A percentile compares a stretch with the other conserved stretches of the same genome.
Conservation (phyloP, 2,888 invertebrate species). For the Sepiola atlantica region DNA sequence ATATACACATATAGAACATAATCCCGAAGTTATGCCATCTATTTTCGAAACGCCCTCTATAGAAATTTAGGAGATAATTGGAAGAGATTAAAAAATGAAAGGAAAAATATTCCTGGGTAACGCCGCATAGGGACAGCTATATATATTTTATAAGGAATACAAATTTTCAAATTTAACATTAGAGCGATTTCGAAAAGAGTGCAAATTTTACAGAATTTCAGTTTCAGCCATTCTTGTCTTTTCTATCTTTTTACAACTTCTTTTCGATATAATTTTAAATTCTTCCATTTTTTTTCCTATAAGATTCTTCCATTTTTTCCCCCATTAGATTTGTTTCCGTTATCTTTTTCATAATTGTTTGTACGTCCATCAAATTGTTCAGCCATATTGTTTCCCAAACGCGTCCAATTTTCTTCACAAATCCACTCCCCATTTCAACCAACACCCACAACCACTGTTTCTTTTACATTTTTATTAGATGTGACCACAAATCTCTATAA, state of each 20-base stretch:
- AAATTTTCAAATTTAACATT: not conserved
- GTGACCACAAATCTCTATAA: no score
- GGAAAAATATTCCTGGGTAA: not conserved
- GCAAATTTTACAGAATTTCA: not conserved
- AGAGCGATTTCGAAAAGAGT: not conserved
- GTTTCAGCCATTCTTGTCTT: not conserved
- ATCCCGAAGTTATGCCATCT: no score
- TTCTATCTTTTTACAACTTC: not conserved
- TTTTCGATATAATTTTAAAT: not conserved
- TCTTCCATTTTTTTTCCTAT: not conserved
- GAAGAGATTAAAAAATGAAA: no score
- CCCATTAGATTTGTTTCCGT: not conserved
- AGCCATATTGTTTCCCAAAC: not conserved
- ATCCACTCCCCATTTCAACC: not conserved
- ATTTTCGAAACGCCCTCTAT: no score
- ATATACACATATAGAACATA: no score
- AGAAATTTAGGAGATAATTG: no score
- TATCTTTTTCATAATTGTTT: not conserved
- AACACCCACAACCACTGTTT: not conserved
- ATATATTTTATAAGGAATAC: not conserved
- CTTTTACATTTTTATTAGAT: not conserved
- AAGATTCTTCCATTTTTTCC: not conserved
- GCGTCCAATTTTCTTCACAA: not conserved
- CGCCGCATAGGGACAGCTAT: not conserved
- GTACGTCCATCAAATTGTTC: not conserved